Evolutionary conservation across 2,113 vertebrate genomes (phyloP).

Genomic region (Takifugu bimaculatus): DNA sequence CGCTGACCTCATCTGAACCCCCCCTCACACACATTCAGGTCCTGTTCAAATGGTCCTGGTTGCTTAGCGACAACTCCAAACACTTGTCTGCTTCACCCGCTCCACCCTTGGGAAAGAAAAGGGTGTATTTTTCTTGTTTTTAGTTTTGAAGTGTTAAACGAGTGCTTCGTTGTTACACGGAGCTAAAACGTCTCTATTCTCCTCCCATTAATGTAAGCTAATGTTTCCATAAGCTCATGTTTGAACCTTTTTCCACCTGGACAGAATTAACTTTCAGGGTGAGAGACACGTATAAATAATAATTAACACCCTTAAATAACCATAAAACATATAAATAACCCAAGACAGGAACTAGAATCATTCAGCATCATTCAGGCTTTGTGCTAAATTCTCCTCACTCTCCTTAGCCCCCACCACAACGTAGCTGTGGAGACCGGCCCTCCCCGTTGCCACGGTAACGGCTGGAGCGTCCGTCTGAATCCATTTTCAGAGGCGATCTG

Average conservation of each 20-base stretch:
- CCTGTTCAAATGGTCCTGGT: conserved; percentile 34
- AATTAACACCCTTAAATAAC: too few relatives aligned
- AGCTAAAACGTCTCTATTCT: too few relatives aligned
- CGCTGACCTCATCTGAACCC: conserved; percentile 21
- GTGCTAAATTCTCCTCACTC: conserved; percentile 1
- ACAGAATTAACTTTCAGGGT: background rate
- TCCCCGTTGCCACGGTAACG: conserved; percentile 49
- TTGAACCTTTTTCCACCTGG: background rate
- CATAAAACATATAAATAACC: too few relatives aligned
- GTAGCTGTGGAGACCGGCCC: conserved; percentile 54
- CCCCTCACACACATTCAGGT: conserved; percentile 13
- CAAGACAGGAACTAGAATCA: too few relatives aligned
- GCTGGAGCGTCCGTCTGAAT: conserved; percentile 28
- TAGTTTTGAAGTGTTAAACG: too few relatives aligned
- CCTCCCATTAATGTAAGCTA: too few relatives aligned
- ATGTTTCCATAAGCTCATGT: conserved; percentile 15
- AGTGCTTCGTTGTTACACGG: too few relatives aligned
- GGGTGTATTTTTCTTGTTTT: too few relatives aligned
- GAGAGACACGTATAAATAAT: conserved; percentile 1
- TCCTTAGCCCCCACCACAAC: conserved; percentile 13
- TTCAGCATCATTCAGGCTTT: too few relatives aligned
- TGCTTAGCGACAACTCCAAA: conserved; percentile 42
- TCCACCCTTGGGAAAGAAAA: conserved; percentile 5
- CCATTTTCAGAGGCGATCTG: conserved; percentile 25
- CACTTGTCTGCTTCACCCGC: conserved; percentile 1